phyloP scores from a whole-genome alignment of 2,888 invertebrate genomes.

The Leptopilina myrica region DNA sequence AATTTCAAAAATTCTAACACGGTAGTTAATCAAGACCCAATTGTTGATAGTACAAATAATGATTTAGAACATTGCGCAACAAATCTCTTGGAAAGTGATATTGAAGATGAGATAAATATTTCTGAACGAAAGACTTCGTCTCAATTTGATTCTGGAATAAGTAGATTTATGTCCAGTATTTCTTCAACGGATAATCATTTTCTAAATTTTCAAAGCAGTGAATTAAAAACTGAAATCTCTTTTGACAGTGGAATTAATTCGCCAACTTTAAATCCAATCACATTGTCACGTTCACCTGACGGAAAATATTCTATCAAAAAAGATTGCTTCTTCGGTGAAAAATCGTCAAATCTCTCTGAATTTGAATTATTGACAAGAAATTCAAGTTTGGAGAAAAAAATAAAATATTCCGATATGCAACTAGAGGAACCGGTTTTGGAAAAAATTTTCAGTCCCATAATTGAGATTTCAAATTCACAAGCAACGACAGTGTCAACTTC shows the following conservation, averaged over 20 bases:
- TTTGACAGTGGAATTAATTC: not conserved
- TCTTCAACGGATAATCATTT: no score
- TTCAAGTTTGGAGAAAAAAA: not conserved
- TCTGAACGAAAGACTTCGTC: no score
- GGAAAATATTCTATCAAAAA: not conserved
- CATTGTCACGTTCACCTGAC: not conserved
- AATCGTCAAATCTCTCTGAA: not conserved
- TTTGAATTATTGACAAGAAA: not conserved
- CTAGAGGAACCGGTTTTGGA: not conserved
- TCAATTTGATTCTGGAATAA: no score
- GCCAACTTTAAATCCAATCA: not conserved
- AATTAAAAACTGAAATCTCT: not conserved
- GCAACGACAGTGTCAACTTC: not conserved
- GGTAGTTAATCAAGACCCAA: not conserved
- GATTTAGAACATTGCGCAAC: not conserved
- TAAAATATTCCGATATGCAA: not conserved
- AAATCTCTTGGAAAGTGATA: no score
- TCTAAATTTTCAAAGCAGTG: not conserved
- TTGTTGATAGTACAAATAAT: not conserved
- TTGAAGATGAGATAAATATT: no score
- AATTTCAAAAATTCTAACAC: not conserved
- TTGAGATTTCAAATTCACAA: not conserved
- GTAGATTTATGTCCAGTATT: no score
- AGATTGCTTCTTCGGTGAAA: constrained; percentile 27
- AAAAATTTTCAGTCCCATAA: not conserved